phyloP scores from a whole-genome alignment of 2,113 vertebrate genomes.

The Microtus oregoni region DNA sequence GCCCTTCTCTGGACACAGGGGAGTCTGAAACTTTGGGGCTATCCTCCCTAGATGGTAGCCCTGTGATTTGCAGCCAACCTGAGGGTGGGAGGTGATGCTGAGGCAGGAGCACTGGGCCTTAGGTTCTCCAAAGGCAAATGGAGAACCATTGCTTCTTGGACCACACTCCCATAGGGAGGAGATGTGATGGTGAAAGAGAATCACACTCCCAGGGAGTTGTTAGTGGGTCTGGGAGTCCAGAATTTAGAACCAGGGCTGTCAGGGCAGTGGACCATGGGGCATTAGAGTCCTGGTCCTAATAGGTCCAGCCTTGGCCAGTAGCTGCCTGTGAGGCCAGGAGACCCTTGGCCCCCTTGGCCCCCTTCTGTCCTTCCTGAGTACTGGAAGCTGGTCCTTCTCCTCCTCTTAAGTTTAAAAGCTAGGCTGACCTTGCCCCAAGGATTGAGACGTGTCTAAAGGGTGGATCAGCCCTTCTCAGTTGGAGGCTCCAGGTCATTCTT shows the following conservation, averaged over 20 bases:
- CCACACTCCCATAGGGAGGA: not conserved
- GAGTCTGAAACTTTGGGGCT: not conserved
- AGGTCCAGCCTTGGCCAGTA: not conserved
- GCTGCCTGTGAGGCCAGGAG: not conserved
- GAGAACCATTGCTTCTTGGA: not conserved
- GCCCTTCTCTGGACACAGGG: rapidly evolving
- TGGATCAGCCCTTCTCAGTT: not conserved
- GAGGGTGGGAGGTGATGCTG: not conserved
- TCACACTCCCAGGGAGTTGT: not conserved
- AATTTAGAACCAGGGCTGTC: not conserved
- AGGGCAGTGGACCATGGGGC: not conserved
- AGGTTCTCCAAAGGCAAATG: not conserved
- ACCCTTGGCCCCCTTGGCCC: not conserved
- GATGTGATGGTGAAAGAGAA: not conserved
- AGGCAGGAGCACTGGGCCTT: not conserved
- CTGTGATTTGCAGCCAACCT: not conserved
- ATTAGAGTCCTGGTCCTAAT: not conserved
- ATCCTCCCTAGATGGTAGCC: not conserved
- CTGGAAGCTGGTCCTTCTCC: not conserved
- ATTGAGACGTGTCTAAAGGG: slow-evolving; percentile 27
- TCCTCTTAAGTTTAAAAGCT: not conserved
- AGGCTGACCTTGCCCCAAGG: slow-evolving; percentile 1
- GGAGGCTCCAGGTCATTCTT: slow-evolving; percentile 57
- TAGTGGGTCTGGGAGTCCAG: not conserved
- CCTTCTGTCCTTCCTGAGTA: too few relatives aligned